These are phyloP conservation scores for Dynastes grantii DNA, from an alignment of 2,888 invertebrate genomes.

Conservation along the genomic window DNA sequence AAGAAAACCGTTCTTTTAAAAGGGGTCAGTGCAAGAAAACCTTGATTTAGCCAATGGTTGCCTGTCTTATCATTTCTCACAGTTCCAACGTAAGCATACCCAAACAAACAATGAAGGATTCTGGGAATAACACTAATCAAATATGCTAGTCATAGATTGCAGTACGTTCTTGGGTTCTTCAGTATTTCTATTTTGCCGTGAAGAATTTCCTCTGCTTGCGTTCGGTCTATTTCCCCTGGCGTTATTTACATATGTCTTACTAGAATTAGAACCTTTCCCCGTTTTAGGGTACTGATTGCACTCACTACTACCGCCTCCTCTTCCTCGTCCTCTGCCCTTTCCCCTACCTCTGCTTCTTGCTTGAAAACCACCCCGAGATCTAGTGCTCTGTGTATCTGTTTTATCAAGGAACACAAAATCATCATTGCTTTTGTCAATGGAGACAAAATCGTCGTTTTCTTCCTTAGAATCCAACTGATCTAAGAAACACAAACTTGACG, in stretches of 20 bases:
- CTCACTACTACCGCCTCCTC: neutral
- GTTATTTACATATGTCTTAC: conserved; percentile 2
- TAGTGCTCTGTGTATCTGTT: neutral
- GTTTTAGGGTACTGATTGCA: neutral
- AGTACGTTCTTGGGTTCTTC: conserved; percentile 2
- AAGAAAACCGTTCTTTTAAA: no score
- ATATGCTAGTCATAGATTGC: conserved; percentile 12
- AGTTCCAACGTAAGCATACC: no score
- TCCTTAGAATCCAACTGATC: neutral
- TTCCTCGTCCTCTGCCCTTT: conserved; percentile 1
- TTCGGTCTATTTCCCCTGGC: neutral
- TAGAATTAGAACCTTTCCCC: neutral
- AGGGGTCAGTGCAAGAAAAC: no score
- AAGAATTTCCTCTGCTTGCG: neutral
- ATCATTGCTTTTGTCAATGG: neutral
- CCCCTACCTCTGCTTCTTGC: conserved; percentile 16
- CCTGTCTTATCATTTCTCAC: no score
- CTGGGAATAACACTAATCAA: neutral
- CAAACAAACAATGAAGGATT: no score
- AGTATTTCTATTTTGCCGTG: neutral
- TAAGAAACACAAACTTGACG: neutral
- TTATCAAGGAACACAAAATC: conserved; percentile 8
- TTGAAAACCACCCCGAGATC: neutral
- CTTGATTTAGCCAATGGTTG: no score
- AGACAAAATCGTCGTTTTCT: neutral